Base-by-base conservation (phyloP, 2,797 vertebrate genomes). In the Leptodactylus fallax region DNA sequence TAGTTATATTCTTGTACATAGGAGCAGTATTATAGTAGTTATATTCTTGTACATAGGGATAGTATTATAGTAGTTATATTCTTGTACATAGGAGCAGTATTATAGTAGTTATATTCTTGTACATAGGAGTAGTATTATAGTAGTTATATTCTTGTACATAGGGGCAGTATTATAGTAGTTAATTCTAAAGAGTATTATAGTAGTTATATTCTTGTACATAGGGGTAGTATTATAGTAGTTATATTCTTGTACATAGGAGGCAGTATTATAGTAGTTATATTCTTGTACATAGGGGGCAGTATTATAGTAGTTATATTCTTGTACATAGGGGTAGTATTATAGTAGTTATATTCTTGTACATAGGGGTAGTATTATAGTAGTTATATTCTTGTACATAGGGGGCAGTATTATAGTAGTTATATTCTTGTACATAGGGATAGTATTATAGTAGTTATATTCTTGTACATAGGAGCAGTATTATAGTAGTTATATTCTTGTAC, bases 51-150 rank as follows among this genome's bases (percentile, higher is more conserved):
- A 71, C 7, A 71, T 36, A 36, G 27, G 25, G n/a, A 23, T 10
- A 27, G 25, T 27, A 69, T 69, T 71, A 71, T 71, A 71, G 67
- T 23, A 65, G 61, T 65, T 65, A 71, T 71, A 71, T 45, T 71
- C 67, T 71, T 36, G 27, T 47, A 72, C 0, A 47, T 72, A 47
- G 36, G 69, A 13, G 36, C 8, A 72, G 16, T 72, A 72, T 45
- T 71, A 71, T 71, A 71, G 67, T 71, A 71, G 27, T 71, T 71
- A 71, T 71, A 71, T 71, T 71, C 67, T 45, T 36, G 13, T 71
- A 71, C 27, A 71, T 71, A 71, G 67, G 27, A 9, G 67, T 23
- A 71, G 25, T 71, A 71, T 71, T 71, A 71, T 36, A 71, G 27
- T 71, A 36, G 25, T 71, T 71, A 36, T 36, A 71, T 71, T 71